Base-by-base conservation (phyloP, 2,113 vertebrate species). In the Megalops atlanticus region DNA sequence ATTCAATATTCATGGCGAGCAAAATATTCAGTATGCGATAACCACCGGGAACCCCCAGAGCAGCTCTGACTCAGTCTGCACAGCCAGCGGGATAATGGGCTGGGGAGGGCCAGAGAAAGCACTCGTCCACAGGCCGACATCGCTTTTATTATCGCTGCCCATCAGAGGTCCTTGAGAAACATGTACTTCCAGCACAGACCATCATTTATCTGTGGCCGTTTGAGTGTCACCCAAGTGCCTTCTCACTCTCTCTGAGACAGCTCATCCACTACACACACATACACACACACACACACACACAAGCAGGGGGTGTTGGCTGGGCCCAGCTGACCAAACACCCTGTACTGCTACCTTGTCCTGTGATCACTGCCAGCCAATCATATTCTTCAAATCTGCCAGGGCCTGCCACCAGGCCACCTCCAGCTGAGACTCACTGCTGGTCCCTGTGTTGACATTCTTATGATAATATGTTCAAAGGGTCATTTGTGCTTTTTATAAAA, bases 151-250 rank as follows among this genome's bases (percentile, higher is more conserved):
- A 90, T 90, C 84, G 64, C 83, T 82, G 86, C 86, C 87, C 87
- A 89, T 90, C 86, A 86, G 86, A 88, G 86, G 86, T 86, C 88
- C 85, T 87, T 88, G 89, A 88, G 87, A 89, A 89, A 88, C 84
- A 88, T 90, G 86, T 85, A 88, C 87, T 88, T 86, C 82, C 85
- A 87, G 86, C 83, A 79, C 58, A 71, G 85, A 79, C 85, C 84
- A 89, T 88, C 86, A 90, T 80, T 89, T 81, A 89, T 89, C 86
- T 85, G 77, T 78, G 84, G 86, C 71, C 81, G n/a, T 69, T 35
- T 54, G 68, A 73, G 81, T 79, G 81, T 70, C 81, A 82, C 69
- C 40, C 27, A 35, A 74, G 76, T 49, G 49, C 81, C 81, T 82
- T 77, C 81, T 82, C 81, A 79, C 81, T 77, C 76, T 82, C 72